phyloP scores from a whole-genome alignment of 1,140 invertebrate genomes.

The Propsilocerus akamusi region DNA sequence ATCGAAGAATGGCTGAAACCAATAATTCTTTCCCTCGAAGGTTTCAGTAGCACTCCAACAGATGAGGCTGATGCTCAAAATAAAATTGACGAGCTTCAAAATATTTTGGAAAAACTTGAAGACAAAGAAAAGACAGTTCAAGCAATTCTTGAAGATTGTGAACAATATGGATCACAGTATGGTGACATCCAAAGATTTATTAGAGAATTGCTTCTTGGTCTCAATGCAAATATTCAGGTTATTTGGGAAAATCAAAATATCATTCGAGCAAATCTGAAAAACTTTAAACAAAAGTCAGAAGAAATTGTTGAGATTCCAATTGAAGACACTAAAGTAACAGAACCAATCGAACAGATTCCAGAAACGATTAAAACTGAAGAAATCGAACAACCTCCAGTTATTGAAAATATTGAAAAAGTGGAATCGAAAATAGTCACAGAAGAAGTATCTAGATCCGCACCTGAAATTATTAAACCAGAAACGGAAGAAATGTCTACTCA shows the following conservation, averaged over 20 bases:
- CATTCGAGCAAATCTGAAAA: not conserved
- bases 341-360: conserved; percentile 24
- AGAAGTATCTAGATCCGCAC: not conserved
- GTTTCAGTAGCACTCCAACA: conserved; percentile 16
- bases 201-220: not conserved
- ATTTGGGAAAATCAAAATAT: not conserved
- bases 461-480: conserved; percentile 8
- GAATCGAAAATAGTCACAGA: not conserved
- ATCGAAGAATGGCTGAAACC: conserved; percentile 25
- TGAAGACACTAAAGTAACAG: conserved; percentile 18
- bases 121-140: conserved; percentile 33
- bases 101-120: conserved; percentile 33
- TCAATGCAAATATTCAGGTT: not conserved
- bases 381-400: not conserved
- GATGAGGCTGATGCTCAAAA: conserved; percentile 26
- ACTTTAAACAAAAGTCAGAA: not conserved
- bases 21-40: conserved; percentile 24
- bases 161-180: conserved; percentile 22
- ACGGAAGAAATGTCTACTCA: conserved; percentile 18
- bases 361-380: conserved; percentile 13
- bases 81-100: conserved; percentile 26
- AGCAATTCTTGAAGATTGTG: conserved; percentile 33
- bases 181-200: not conserved
- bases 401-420: not conserved
- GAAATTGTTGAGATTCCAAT: not conserved